These are phyloP conservation scores for Reinhardtius hippoglossoides DNA, from an alignment of 2,113 vertebrate genomes.

Conservation along the genomic window DNA sequence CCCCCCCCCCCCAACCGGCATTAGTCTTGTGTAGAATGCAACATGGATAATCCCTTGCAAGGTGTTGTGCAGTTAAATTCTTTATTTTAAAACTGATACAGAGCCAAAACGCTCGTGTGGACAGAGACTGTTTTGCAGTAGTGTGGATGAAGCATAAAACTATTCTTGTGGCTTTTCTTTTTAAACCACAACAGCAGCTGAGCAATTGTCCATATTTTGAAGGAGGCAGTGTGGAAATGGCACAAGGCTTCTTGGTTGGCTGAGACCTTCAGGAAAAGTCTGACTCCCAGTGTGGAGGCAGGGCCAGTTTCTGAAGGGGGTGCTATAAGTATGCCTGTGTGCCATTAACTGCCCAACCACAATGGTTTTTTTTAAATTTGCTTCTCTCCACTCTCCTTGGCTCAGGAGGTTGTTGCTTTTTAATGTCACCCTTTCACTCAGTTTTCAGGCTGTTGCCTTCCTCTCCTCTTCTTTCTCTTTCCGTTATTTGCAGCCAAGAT, in stretches of 20 bases:
- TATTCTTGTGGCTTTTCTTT: too few relatives aligned
- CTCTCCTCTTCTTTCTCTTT: slow-evolving; percentile 25
- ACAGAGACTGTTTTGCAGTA: too few relatives aligned
- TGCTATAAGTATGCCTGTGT: slow-evolving; percentile 2
- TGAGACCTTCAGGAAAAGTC: slow-evolving; percentile 34
- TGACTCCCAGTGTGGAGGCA: slow-evolving; percentile 20
- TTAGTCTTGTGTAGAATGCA: too few relatives aligned
- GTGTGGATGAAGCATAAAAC: too few relatives aligned
- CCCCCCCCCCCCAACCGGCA: too few relatives aligned
- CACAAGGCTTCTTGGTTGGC: slow-evolving; percentile 27
- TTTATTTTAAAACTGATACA: too few relatives aligned
- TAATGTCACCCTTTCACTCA: slow-evolving; percentile 1
- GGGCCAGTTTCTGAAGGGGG: slow-evolving; percentile 25
- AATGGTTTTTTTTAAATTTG: background rate
- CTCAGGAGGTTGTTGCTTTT: slow-evolving; percentile 17
- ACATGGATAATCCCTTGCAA: too few relatives aligned
- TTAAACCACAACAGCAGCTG: too few relatives aligned
- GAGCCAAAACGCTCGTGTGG: too few relatives aligned
- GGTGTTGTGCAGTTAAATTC: too few relatives aligned
- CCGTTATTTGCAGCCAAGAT: slow-evolving; percentile 21
- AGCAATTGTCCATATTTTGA: too few relatives aligned
- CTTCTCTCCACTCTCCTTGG: slow-evolving; percentile 1
- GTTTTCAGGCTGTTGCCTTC: slow-evolving; percentile 3
- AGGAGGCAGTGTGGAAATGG: slow-evolving; percentile 4
- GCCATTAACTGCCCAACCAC: slow-evolving; percentile 19